Evolutionary conservation across 2,113 vertebrate species (phyloP).

Genomic region (Colinus virginianus): DNA sequence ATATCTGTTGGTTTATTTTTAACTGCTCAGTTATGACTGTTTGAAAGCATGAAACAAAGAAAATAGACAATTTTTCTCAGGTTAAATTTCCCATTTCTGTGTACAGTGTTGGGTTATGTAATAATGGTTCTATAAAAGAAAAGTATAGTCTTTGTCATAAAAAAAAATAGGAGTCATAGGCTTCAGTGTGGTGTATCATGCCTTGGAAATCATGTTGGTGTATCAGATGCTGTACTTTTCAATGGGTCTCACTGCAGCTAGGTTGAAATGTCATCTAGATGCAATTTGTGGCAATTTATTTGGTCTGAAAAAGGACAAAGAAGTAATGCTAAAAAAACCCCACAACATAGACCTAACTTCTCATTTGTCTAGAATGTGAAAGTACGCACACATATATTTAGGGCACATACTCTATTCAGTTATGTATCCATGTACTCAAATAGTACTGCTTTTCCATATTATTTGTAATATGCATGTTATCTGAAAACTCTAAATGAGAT

Average conservation of each 20-base stretch:
- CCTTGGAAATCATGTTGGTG: slow-evolving; percentile 13
- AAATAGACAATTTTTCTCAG: slow-evolving; percentile 50
- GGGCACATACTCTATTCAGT: not conserved
- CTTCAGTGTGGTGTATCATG: not conserved
- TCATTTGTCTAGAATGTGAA: not conserved
- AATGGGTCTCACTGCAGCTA: not conserved
- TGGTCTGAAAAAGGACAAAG: slow-evolving; percentile 2
- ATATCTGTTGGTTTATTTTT: slow-evolving; percentile 27
- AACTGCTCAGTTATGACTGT: slow-evolving; percentile 3
- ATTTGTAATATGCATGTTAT: not conserved
- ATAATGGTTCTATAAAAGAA: slow-evolving; percentile 38
- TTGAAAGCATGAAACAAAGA: slow-evolving; percentile 49
- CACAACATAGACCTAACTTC: not conserved
- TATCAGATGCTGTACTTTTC: slow-evolving; percentile 28
- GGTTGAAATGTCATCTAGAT: slow-evolving; percentile 37
- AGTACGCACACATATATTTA: not conserved
- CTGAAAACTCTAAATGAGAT: not conserved
- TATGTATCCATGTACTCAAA: not conserved
- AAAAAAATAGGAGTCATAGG: not conserved
- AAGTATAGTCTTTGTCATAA: not conserved
- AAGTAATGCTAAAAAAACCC: not conserved
- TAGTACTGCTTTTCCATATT: not conserved
- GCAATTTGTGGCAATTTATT: slow-evolving; percentile 24
- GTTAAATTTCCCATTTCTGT: slow-evolving; percentile 48
- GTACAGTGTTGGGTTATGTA: slow-evolving; percentile 27